Evolutionary conservation across 2,797 vertebrate genomes (phyloP).

Genomic region (Phrynocephalus guinanensis): DNA sequence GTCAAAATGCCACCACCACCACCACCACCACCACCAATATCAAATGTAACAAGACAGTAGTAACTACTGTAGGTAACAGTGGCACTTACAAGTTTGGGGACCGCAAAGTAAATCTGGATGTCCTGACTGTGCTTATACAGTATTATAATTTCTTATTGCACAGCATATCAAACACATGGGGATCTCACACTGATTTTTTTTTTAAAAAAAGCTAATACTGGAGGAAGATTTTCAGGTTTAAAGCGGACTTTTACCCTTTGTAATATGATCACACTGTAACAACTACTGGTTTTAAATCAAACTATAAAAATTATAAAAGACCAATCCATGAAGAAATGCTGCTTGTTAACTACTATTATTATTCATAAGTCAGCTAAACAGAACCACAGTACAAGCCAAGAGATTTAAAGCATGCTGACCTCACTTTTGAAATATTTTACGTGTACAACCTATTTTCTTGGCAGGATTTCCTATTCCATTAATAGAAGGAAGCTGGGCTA

Average conservation of each 20-base stretch:
- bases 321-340: neutral
- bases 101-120: neutral
- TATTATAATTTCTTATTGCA: neutral
- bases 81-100: neutral
- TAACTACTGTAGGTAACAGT: too few relatives aligned
- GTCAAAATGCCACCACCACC: neutral
- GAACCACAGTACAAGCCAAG: neutral
- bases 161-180: neutral
- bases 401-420: constrained; percentile 10
- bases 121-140: neutral
- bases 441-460: neutral
- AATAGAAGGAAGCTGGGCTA: neutral
- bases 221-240: neutral
- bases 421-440: constrained; percentile 28
- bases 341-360: neutral
- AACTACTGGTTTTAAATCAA: neutral
- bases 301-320: neutral
- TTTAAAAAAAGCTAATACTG: too few relatives aligned
- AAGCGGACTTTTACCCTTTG: neutral
- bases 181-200: neutral
- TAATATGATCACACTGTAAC: neutral
- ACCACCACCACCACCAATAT: neutral
- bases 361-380: neutral
- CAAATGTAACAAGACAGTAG: neutral
- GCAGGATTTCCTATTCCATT: constrained; percentile 20